A percentile compares a stretch with the other conserved stretches of the same genome.
Evolutionary conservation across 2,888 invertebrate genomes (phyloP).

Genomic region (Aleiodes leptofemur): DNA sequence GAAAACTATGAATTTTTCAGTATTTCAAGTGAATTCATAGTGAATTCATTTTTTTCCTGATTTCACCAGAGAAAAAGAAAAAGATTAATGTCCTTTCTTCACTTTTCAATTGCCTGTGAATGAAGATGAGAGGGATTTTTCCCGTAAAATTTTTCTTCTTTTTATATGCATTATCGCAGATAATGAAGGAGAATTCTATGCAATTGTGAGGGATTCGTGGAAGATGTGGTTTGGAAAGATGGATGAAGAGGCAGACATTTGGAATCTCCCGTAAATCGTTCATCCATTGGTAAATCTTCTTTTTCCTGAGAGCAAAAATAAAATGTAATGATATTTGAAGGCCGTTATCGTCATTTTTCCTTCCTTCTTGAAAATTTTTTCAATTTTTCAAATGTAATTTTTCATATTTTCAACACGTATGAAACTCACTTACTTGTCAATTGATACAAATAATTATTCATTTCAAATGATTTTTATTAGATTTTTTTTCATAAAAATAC

Average conservation of each 20-base stretch:
- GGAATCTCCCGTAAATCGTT: slow-evolving; percentile 24
- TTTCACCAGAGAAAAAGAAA: not conserved
- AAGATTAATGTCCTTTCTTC: too few relatives aligned
- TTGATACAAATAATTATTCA: not conserved
- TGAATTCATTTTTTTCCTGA: too few relatives aligned
- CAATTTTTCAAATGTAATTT: slow-evolving; percentile 9
- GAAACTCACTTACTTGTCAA: not conserved
- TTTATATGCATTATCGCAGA: slow-evolving; percentile 14
- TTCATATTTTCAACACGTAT: slow-evolving; percentile 1
- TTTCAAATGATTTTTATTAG: too few relatives aligned
- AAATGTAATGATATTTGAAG: not conserved
- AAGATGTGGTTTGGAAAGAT: slow-evolving; percentile 17
- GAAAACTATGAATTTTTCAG: too few relatives aligned
- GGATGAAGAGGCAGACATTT: slow-evolving; percentile 33
- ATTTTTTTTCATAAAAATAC: too few relatives aligned
- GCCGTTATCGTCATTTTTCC: slow-evolving; percentile 23
- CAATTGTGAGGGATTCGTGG: not conserved
- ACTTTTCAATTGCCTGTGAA: not conserved
- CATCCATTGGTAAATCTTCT: slow-evolving; percentile 11
- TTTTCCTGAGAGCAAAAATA: not conserved
- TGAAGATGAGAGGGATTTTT: slow-evolving; percentile 1
- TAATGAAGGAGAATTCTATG: slow-evolving; percentile 20
- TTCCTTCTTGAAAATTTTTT: not conserved
- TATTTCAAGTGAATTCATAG: too few relatives aligned
- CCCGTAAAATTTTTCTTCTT: slow-evolving; percentile 6